Evolutionary conservation across 2,888 invertebrate species (phyloP).

Genomic region (Drosophila neutralis): DNA sequence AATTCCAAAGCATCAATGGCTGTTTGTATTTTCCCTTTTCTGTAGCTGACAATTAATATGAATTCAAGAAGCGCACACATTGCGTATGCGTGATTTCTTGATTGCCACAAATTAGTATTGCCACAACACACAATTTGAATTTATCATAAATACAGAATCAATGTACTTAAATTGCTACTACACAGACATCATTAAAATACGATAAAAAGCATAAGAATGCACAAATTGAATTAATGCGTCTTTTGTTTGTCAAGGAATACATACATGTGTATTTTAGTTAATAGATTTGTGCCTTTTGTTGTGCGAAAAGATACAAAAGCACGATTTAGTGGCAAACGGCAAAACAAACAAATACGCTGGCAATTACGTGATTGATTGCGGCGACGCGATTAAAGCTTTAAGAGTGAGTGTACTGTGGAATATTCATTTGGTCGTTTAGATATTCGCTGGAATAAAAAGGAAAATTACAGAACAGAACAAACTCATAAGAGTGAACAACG

Average conservation of each 20-base stretch:
- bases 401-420: slow-evolving; percentile 46
- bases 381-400: slow-evolving; percentile 62
- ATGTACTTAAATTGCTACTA: slow-evolving; percentile 18
- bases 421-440: slow-evolving; percentile 18
- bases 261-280: slow-evolving; percentile 46
- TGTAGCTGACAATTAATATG: neutral
- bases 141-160: slow-evolving; percentile 6
- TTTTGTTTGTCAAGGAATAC: slow-evolving; percentile 50
- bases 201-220: slow-evolving; percentile 17
- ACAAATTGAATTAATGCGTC: slow-evolving; percentile 61
- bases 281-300: slow-evolving; percentile 63
- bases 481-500: slow-evolving; percentile 74
- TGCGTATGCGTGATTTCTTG: slow-evolving; percentile 33
- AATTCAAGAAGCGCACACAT: neutral
- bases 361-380: slow-evolving; percentile 79
- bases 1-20: neutral
- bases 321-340: slow-evolving; percentile 71
- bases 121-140: slow-evolving; percentile 2
- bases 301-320: slow-evolving; percentile 64
- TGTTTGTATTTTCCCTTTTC: neutral
- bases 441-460: slow-evolving; percentile 38
- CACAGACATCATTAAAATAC: slow-evolving; percentile 37
- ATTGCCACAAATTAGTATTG: slow-evolving; percentile 2
- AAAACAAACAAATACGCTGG: slow-evolving; percentile 68
- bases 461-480: slow-evolving; percentile 66